Conservation (phyloP, 2,113 vertebrate species). For the Uria lomvia region DNA sequence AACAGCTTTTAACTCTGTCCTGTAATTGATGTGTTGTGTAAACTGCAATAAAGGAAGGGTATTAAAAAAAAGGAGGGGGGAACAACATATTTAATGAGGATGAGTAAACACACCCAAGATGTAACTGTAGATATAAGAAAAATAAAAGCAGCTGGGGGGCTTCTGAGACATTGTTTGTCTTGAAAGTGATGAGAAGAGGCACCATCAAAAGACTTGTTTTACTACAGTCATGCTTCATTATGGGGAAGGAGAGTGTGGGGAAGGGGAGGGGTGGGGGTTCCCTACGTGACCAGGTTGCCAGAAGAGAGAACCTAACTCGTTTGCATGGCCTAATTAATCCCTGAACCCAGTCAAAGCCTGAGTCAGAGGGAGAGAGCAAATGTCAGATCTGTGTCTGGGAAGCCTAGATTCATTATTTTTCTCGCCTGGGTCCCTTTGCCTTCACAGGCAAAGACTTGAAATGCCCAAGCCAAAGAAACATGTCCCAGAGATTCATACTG, state of each 20-base stretch:
- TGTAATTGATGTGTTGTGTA: slow-evolving; percentile 25
- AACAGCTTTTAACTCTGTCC: slow-evolving; percentile 32
- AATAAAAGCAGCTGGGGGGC: slow-evolving; percentile 73
- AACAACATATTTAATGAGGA: slow-evolving; percentile 64
- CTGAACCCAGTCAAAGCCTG: slow-evolving; percentile 45
- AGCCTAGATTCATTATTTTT: slow-evolving; percentile 43
- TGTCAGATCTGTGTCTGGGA: slow-evolving; percentile 44
- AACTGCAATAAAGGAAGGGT: slow-evolving; percentile 40
- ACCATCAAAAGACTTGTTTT: slow-evolving; percentile 76
- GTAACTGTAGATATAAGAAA: slow-evolving; percentile 78
- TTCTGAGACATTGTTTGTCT: slow-evolving; percentile 73
- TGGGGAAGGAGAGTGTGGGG: slow-evolving; percentile 40
- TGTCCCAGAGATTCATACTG: neutral
- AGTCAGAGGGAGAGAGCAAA: slow-evolving; percentile 36
- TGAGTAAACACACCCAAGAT: slow-evolving; percentile 58
- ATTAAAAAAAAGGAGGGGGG: neutral
- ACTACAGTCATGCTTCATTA: slow-evolving; percentile 80
- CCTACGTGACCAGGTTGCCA: slow-evolving; percentile 58
- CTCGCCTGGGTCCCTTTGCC: slow-evolving; percentile 26
- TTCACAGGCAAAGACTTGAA: neutral
- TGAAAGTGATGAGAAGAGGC: slow-evolving; percentile 69
- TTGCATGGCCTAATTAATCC: slow-evolving; percentile 53
- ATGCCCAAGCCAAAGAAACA: slow-evolving; percentile 3
- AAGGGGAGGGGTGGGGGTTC: slow-evolving; percentile 27
- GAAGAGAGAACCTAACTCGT: slow-evolving; percentile 46